phyloP scores from a whole-genome alignment of 2,113 vertebrate species.

The Anhinga anhinga region DNA sequence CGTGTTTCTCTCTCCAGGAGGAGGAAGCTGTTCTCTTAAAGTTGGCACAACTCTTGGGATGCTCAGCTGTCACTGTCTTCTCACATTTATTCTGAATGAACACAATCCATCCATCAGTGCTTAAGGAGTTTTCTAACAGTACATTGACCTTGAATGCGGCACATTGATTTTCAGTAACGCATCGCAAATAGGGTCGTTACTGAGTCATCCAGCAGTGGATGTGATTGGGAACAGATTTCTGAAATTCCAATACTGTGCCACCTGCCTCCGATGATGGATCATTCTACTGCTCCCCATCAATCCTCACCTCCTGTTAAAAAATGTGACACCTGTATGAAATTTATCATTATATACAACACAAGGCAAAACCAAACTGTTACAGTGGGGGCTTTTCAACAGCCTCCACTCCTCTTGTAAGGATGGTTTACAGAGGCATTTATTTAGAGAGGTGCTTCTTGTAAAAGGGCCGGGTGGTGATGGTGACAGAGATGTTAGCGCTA shows the following conservation, averaged over 20 bases:
- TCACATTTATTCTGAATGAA: conserved; percentile 83
- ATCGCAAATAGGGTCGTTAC: conserved; percentile 90
- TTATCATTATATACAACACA: conserved; percentile 82
- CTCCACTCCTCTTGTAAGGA: conserved; percentile 21
- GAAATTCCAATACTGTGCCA: conserved; percentile 93
- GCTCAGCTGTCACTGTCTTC: conserved; percentile 84
- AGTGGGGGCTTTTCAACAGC: conserved; percentile 61
- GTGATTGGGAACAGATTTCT: conserved; percentile 94
- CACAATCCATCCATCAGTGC: conserved; percentile 90
- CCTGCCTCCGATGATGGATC: conserved; percentile 94
- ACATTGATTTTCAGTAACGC: conserved; percentile 96
- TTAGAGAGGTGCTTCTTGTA: conserved; percentile 42
- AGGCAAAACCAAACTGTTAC: conserved; percentile 66
- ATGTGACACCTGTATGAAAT: conserved; percentile 89
- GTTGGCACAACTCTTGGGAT: conserved; percentile 66
- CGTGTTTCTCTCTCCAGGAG: not conserved
- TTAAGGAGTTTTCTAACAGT: conserved; percentile 98
- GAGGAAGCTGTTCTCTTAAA: conserved; percentile 66
- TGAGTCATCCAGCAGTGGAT: conserved; percentile 84
- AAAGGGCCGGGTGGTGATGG: not conserved
- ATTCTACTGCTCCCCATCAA: conserved; percentile 84
- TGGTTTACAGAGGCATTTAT: conserved; percentile 62
- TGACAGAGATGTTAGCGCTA: conserved; percentile 70
- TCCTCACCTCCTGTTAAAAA: conserved; percentile 82
- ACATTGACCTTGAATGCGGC: conserved; percentile 97